A percentile compares a stretch with the other conserved stretches of the same genome.
Evolutionary conservation across 2,888 invertebrate species (phyloP).

Genomic region (Nipponacmea schrenckii): DNA sequence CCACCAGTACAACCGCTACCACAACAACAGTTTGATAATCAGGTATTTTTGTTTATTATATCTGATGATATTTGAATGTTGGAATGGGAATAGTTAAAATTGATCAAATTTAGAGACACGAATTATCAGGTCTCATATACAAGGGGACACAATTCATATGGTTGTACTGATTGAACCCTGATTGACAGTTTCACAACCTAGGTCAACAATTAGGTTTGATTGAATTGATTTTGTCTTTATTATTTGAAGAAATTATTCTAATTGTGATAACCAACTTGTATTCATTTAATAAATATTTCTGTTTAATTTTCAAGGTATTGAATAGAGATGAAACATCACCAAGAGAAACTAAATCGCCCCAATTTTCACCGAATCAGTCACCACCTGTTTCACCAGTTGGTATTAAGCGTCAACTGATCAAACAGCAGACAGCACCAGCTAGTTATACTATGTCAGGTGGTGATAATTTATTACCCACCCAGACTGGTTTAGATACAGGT

Average conservation of each 20-base stretch:
- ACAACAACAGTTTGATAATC: not conserved
- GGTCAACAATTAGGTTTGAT: no score
- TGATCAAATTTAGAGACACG: no score
- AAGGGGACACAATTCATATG: no score
- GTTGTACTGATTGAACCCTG: no score
- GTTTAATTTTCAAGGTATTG: constrained; percentile 27
- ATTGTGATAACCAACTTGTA: no score
- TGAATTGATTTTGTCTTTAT: no score
- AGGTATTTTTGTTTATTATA: no score
- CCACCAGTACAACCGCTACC: not conserved
- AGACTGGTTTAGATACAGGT: constrained; percentile 22
- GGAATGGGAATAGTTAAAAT: not conserved
- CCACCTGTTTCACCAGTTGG: constrained; percentile 42
- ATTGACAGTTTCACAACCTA: no score
- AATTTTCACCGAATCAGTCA: constrained; percentile 46
- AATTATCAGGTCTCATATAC: no score
- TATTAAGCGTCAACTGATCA: constrained; percentile 27
- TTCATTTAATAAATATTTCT: not conserved
- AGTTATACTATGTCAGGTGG: constrained; percentile 20
- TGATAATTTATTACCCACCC: constrained; percentile 1
- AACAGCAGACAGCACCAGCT: constrained; percentile 40
- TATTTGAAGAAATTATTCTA: no score
- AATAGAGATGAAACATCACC: constrained; percentile 42
- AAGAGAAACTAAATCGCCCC: constrained; percentile 47
- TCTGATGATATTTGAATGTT: no score